phyloP scores from a whole-genome alignment of 2,888 invertebrate genomes.

The Caenorhabditis plicata region DNA sequence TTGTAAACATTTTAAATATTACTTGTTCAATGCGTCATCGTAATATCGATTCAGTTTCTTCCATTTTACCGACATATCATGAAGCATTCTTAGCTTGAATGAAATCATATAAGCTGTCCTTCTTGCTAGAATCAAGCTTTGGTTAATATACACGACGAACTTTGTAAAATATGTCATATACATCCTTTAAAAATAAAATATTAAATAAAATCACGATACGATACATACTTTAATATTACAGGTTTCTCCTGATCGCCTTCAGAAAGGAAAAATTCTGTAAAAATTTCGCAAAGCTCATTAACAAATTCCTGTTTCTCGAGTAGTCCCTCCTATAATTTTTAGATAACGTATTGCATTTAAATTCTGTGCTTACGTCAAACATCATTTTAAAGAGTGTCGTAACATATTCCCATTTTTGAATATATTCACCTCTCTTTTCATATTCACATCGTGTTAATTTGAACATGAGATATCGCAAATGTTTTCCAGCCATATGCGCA shows the following conservation, averaged over 20 bases:
- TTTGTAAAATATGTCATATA: conserved; percentile 13
- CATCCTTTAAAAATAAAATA: conserved; percentile 5
- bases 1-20: not conserved
- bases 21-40: conserved; percentile 1
- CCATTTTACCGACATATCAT: conserved; percentile 1
- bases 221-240: conserved; percentile 2
- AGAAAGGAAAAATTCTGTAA: conserved; percentile 29
- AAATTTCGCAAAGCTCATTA: conserved; percentile 56
- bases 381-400: conserved; percentile 13
- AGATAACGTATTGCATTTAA: too few relatives aligned
- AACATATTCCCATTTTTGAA: conserved; percentile 25
- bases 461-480: not conserved
- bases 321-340: conserved; percentile 57
- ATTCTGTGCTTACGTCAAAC: conserved; percentile 29
- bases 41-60: not conserved
- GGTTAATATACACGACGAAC: conserved; percentile 37
- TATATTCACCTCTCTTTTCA: conserved; percentile 3
- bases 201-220: not conserved
- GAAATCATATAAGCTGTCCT: conserved; percentile 34
- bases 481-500: conserved; percentile 2
- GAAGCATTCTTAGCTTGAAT: conserved; percentile 6
- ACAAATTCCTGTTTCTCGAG: conserved; percentile 60
- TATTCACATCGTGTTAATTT: conserved; percentile 4
- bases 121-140: conserved; percentile 51
- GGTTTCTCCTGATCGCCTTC: not conserved